Evolutionary conservation across 1,140 invertebrate genomes (phyloP).

Genomic region (Maniola jurtina): DNA sequence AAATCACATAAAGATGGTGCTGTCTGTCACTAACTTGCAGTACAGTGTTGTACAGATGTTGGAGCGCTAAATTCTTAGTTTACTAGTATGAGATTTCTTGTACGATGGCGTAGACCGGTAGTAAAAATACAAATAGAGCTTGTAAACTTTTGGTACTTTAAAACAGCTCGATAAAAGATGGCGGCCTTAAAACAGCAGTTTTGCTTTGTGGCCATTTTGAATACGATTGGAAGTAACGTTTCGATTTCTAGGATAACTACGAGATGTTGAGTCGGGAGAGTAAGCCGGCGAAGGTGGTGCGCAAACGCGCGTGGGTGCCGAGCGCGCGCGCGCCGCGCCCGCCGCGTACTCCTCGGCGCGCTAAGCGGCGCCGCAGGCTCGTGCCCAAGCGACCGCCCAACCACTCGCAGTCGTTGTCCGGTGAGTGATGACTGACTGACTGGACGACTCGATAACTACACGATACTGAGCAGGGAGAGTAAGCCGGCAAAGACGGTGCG

Average conservation of each 20-base stretch:
- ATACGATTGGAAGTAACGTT: too few species aligned
- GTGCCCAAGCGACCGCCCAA: slow-evolving; percentile 36
- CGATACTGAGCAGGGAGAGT: slow-evolving; percentile 84
- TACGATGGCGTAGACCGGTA: too few species aligned
- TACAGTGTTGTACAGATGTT: too few species aligned
- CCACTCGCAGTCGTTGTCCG: slow-evolving; percentile 43
- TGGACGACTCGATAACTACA: slow-evolving; percentile 82
- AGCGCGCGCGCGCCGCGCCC: slow-evolving; percentile 41
- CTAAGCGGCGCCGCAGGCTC: slow-evolving; percentile 81
- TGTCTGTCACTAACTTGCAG: too few species aligned
- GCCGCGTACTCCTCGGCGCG: slow-evolving; percentile 84
- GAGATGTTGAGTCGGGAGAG: slow-evolving; percentile 84
- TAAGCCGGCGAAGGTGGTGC: slow-evolving; percentile 87
- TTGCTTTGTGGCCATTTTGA: too few species aligned
- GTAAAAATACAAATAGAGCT: too few species aligned
- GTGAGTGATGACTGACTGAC: slow-evolving; percentile 19
- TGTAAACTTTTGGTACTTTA: too few species aligned
- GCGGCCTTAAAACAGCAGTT: not conserved
- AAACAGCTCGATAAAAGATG: too few species aligned
- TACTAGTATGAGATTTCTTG: too few species aligned
- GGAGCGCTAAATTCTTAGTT: too few species aligned
- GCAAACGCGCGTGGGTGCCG: slow-evolving; percentile 84
- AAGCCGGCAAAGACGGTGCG: slow-evolving; percentile 89
- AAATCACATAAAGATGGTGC: too few species aligned
- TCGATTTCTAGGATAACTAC: slow-evolving; percentile 84